Evolutionary conservation across 2,797 vertebrate species (phyloP), one percentile per base, ranked within the genome.

Genomic region (Hozukius guyotensis): DNA sequence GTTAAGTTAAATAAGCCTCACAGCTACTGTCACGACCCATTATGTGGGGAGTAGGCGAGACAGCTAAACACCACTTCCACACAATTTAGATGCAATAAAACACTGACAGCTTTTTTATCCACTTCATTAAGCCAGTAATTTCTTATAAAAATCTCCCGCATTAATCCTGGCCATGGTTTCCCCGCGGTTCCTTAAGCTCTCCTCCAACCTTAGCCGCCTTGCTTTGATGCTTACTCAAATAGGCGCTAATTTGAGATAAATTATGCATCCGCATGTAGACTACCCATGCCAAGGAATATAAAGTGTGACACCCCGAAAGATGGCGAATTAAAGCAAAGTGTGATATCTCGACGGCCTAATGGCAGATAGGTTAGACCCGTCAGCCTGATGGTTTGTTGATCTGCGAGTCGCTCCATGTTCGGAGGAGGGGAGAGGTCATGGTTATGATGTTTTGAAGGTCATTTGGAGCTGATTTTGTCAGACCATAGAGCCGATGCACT

Each of bases 101-200:
- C 95, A 94, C 93, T 97, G 96, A 97, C 96, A 97, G 96, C 95
- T 94, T 96, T 97, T 97, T 97, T 96, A 97, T 96, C 95, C 96
- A 97, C 96, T 97, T 97, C 95, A 97, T 98, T 97, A 97, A 95
- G 95, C 96, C 96, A 95, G 96, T 97, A 96, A 97, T 98, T 98
- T 97, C 96, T 97, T 97, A 96, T 96, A 96, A 97, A 97, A 97
- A 95, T 94, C 91, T 93, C 95, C 95, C 89, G 96, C 96, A 97
- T 97, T 97, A 97, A 97, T 97, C 95, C 96, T 95, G 95, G 94
- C 90, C 95, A 96, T 95, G 95, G 95, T 96, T 97, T 96, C 95
- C 96, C 93, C 89, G 94, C 90, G 92, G 95, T 96, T 95, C 95
- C 92, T 94, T 92, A 93, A 92, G 87, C 92, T 93, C 91, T 93